Evolutionary conservation across 2,113 vertebrate species (phyloP), one percentile per base, ranked within the genome.

Genomic region (Notarius quadriscutis): DNA sequence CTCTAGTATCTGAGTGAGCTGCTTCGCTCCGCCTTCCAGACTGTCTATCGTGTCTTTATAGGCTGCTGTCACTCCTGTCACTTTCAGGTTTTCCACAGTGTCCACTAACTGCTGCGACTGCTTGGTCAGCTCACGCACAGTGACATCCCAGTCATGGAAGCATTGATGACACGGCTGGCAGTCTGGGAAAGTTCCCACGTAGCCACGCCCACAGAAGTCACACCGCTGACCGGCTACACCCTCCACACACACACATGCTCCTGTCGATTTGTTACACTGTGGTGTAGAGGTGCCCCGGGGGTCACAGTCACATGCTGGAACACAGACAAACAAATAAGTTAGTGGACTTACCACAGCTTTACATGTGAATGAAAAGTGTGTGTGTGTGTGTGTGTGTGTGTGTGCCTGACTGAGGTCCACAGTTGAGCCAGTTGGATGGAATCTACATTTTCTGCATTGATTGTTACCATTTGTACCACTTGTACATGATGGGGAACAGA

Each of bases 291-390:
- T 97, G 34, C 98, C 98, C 14, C 60, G 94, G 34, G 94, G 93
- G 88, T 99, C 97, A 85, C 98, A 99, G 81, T 98, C 96, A 55
- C 98, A 99, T 0, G 96, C 98, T 99, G 89, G 67, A 88, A 90
- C 55, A 75, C 51, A 80, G 15, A 79, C 53, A 57, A 34, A 75
- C 41, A 75, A 11, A 11, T 7, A 14, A 53, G 17, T 82, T 51
- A 55, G 27, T 34, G 1, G 55, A 83, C 12, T 57, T 6, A 17
- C 7, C 17, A 30, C 17, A 34, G 12, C 20, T 57, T 80, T 53
- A 18, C 8, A 34, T 27, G 48, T 65, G 48, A 67, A 27, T 57
- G 10, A 62, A 67, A 55, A 30, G 50, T 8, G 53, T 72, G 72
- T 10, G 20, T 80, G 51, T 77, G 27, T 88, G 63, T 84, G 80